These are phyloP conservation scores for Xiphophorus hellerii DNA, from an alignment of 2,113 vertebrate species.

Conservation along the genomic window DNA sequence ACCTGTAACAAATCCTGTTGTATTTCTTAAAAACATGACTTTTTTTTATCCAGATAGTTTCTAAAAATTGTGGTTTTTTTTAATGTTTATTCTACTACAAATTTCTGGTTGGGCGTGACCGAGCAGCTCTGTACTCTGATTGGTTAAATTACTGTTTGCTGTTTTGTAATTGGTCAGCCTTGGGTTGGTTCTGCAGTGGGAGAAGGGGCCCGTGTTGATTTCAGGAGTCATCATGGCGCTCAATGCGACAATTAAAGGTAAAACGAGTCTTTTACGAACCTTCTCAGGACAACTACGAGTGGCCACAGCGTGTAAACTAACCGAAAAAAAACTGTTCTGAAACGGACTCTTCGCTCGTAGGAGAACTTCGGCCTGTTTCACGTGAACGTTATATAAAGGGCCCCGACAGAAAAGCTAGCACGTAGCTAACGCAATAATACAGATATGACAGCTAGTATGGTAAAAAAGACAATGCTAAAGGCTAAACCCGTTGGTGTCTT, in stretches of 20 bases:
- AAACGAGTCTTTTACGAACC: constrained; percentile 38
- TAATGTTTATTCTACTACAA: background rate
- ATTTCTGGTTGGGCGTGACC: constrained; percentile 29
- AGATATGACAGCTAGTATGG: background rate
- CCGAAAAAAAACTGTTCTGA: too few relatives aligned
- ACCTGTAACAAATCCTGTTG: background rate
- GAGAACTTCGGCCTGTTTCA: background rate
- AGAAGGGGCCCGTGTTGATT: constrained; percentile 73
- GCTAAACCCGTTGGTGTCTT: background rate
- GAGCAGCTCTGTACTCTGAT: rapidly evolving
- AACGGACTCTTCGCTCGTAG: background rate
- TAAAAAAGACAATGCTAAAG: background rate
- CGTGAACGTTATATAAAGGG: constrained; percentile 8
- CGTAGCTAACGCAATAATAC: constrained; percentile 21
- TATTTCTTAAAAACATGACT: background rate
- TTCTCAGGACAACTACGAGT: background rate
- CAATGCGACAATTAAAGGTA: constrained; percentile 73
- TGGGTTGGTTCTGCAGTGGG: constrained; percentile 13
- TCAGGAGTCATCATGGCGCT: constrained; percentile 84
- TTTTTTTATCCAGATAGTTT: background rate
- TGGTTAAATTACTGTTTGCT: constrained; percentile 1
- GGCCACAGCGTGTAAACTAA: rapidly evolving
- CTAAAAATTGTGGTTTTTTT: background rate
- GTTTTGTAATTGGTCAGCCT: constrained; percentile 65
- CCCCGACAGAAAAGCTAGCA: constrained; percentile 47